A percentile compares a stretch with the other conserved stretches of the same genome.
These are phyloP conservation scores for Mus musculus DNA, from an alignment of 2,113 vertebrate species.

Conservation along the genomic window DNA sequence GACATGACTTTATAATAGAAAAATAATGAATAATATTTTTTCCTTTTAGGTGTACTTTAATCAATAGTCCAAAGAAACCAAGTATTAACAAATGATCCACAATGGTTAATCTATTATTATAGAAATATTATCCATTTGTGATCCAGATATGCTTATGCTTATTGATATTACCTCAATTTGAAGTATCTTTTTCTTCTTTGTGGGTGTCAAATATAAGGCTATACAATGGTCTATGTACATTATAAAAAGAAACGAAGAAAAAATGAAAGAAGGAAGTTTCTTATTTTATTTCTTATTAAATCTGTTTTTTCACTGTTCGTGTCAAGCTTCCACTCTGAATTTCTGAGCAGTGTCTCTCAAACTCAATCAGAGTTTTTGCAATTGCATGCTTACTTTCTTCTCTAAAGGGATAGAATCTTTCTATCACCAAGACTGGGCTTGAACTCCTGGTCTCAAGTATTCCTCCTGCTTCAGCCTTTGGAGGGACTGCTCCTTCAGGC, in stretches of 20 bases:
- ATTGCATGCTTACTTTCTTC: not conserved
- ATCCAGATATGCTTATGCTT: not conserved
- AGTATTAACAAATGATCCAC: constrained; percentile 40
- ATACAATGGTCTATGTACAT: not conserved
- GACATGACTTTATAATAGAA: constrained; percentile 58
- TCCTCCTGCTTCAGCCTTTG: not conserved
- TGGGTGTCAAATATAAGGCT: not conserved
- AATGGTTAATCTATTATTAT: not conserved
- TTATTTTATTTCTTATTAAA: not conserved
- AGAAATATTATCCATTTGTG: not conserved
- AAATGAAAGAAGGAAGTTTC: not conserved
- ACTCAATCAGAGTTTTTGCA: constrained; percentile 24
- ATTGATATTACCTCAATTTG: not conserved
- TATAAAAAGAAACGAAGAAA: not conserved
- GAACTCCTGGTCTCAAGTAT: not conserved
- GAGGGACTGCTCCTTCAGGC: not conserved
- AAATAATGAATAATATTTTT: not conserved
- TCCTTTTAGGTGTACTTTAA: not conserved
- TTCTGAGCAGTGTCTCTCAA: constrained; percentile 1
- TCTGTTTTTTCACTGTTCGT: constrained; percentile 2
- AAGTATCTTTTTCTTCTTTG: not conserved
- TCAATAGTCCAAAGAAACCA: constrained; percentile 36
- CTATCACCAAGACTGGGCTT: not conserved
- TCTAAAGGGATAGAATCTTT: not conserved
- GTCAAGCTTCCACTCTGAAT: constrained; percentile 26